Evolutionary conservation across 1,140 invertebrate genomes (phyloP), one percentile per base, ranked within the genome.

Genomic region (Solenopsis invicta): DNA sequence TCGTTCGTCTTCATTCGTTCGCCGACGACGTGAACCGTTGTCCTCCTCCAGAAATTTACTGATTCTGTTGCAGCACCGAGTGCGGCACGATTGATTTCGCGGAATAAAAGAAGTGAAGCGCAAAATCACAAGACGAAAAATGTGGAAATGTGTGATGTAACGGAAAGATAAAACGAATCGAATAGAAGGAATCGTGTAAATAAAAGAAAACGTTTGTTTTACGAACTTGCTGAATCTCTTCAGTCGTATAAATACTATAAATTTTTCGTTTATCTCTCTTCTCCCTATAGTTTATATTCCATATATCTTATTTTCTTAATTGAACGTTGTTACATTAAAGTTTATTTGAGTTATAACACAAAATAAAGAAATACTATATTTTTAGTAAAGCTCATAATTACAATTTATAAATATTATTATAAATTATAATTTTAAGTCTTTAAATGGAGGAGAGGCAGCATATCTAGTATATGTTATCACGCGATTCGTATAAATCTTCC

Each of bases 1-100:
- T 62, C 80, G 45, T 84, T 50, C 69, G 56, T 84, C 80, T 84
- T 75, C 80, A 61, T 84, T 84, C 80, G 54, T 84, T 74, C n/a
- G 64, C 34, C 24, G 41, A n/a, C 41, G 24, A 84, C 54, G 12
- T n/a, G 54, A 71, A 54, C 56, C 52, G 54, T 54, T 52, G 61
- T 61, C 13, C 69, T 37, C 54, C 10, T 50, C 69, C 54, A 61
- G 24, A 41, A 75, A 84, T 84, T 75, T 75, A 84, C 52, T 34
- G 80, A 61, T 75, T 75, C 45, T 18, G 69, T 74, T 61, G 54
- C 56, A 74, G 21, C 21, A 45, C n/a, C 10, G 24, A 16, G 48
- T 8, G 37, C 34, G 2, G 0, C 29, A 59, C 80, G 69, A 84
- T 84, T 84, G 80, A 84, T 75, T 84, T 75, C 29, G 41, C 69